Percentiles rank a stretch among this genome's conserved stretches.
Conservation (phyloP, 1,140 invertebrate species). For the Ruditapes philippinarum region DNA sequence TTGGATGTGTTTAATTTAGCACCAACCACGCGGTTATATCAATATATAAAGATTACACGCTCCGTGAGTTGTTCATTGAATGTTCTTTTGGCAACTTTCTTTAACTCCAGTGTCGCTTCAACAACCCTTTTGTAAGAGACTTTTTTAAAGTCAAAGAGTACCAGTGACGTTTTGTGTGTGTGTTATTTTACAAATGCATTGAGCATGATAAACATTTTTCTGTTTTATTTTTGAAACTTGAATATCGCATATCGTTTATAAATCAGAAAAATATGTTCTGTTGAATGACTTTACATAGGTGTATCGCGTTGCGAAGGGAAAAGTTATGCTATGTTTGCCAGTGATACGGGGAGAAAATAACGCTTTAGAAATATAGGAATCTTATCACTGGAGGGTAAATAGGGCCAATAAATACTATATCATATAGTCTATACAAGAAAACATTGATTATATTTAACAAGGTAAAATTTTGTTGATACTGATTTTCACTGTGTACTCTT, state of each 20-base stretch:
- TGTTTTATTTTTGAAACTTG: neutral
- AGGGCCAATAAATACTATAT: neutral
- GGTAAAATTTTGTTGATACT: neutral
- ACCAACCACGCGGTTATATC: neutral
- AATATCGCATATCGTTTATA: slow-evolving; percentile 5
- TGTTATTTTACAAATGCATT: neutral
- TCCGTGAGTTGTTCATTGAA: neutral
- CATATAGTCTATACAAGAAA: neutral
- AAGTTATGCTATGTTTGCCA: neutral
- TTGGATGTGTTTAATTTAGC: too few species aligned
- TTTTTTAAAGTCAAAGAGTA: neutral
- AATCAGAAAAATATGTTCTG: slow-evolving; percentile 8
- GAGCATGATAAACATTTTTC: neutral
- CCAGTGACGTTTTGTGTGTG: neutral
- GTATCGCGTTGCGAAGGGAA: slow-evolving; percentile 17
- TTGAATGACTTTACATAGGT: neutral
- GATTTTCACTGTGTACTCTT: neutral
- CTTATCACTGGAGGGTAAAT: slow-evolving; percentile 15
- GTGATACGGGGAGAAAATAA: slow-evolving; percentile 10
- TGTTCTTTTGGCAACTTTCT: neutral
- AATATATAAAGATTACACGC: neutral
- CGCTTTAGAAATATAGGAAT: neutral
- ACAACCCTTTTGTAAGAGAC: neutral
- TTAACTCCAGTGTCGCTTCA: neutral
- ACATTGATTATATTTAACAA: neutral